These are phyloP conservation scores for Brachynemurus nebulosus DNA, from an alignment of 2,888 invertebrate species.

Conservation along the genomic window DNA sequence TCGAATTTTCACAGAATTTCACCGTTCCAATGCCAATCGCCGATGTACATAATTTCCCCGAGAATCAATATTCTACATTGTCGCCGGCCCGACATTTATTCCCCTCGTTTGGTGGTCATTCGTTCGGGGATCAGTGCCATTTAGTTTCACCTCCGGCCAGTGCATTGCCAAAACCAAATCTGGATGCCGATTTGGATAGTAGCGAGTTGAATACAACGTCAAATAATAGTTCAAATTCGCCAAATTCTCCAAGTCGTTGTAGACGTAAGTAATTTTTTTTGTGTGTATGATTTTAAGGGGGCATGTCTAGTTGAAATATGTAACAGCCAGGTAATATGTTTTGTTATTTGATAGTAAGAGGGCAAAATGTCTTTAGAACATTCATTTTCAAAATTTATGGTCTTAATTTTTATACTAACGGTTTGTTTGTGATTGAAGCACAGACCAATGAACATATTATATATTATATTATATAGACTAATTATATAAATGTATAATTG, in stretches of 20 bases:
- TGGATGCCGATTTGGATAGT: conserved; percentile 18
- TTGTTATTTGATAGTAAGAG: too few relatives aligned
- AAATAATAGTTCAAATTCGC: not conserved
- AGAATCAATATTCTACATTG: conserved; percentile 25
- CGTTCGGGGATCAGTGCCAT: conserved; percentile 20
- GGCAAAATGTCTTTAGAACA: too few relatives aligned
- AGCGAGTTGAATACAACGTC: conserved; percentile 25
- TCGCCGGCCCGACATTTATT: conserved; percentile 28
- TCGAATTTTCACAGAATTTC: conserved; percentile 24
- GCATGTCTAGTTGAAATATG: too few relatives aligned
- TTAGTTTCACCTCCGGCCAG: conserved; percentile 27
- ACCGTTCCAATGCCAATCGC: conserved; percentile 27
- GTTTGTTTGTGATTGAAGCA: too few relatives aligned
- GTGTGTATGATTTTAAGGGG: too few relatives aligned
- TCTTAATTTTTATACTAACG: too few relatives aligned
- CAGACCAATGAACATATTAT: too few relatives aligned
- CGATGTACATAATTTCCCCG: conserved; percentile 26
- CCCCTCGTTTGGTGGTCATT: conserved; percentile 21
- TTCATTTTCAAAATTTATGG: too few relatives aligned
- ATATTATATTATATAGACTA: too few relatives aligned
- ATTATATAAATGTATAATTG: too few relatives aligned
- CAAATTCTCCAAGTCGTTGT: not conserved
- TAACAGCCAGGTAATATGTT: too few relatives aligned
- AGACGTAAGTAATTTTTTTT: conserved; percentile 2
- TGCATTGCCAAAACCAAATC: conserved; percentile 30